Evolutionary conservation across 1,140 invertebrate genomes (phyloP).

Genomic region (Acromyrmex heyeri): DNA sequence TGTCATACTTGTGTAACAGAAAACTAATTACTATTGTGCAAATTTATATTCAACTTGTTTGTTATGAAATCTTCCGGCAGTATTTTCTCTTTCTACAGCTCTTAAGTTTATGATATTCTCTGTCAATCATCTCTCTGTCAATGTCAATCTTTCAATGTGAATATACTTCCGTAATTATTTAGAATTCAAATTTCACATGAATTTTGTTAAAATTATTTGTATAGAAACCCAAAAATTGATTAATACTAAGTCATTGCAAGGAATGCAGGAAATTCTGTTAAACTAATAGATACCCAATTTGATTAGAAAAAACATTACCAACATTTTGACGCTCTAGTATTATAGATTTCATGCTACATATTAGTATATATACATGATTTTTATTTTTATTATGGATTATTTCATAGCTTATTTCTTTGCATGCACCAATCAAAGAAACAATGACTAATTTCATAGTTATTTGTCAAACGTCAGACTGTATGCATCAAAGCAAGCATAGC

Average conservation of each 20-base stretch:
- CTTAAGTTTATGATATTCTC: not conserved
- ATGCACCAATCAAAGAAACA: too few relatives aligned
- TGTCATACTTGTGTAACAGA: not conserved
- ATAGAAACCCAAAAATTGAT: not conserved
- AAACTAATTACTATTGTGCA: not conserved
- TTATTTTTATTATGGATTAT: too few relatives aligned
- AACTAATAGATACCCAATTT: too few relatives aligned
- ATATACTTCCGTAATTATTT: not conserved
- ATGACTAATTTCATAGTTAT: too few relatives aligned
- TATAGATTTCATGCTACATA: not conserved
- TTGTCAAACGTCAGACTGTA: too few relatives aligned
- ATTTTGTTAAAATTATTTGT: not conserved
- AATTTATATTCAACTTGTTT: not conserved
- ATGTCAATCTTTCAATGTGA: not conserved
- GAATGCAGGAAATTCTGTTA: too few relatives aligned
- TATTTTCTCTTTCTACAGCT: not conserved
- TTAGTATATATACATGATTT: too few relatives aligned
- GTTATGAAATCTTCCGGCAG: not conserved
- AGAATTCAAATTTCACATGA: conserved; percentile 3
- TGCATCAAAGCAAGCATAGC: too few relatives aligned
- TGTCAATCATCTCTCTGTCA: not conserved
- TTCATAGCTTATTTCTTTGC: too few relatives aligned
- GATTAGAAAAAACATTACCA: not conserved
- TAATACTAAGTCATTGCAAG: not conserved
- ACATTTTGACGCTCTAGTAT: not conserved